Evolutionary conservation across 2,113 vertebrate genomes (phyloP).

Genomic region (Holacanthus passer): DNA sequence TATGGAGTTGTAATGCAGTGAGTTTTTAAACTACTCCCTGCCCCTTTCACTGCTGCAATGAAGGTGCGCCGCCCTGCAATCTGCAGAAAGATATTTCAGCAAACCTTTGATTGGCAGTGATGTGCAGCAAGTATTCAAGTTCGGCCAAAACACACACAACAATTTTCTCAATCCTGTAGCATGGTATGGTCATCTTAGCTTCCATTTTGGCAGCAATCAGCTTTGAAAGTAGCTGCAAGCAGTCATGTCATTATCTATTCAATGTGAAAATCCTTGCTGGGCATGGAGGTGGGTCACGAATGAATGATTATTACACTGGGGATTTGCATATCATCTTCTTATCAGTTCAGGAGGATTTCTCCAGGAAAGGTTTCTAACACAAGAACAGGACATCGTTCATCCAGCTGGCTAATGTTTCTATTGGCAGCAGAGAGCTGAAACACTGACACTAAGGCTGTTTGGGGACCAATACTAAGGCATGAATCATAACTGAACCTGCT

Average conservation of each 20-base stretch:
- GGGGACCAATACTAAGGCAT: neutral
- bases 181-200: neutral
- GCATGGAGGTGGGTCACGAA: slow-evolving; percentile 23
- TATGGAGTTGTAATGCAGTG: neutral
- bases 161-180: neutral
- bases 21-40: neutral
- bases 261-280: slow-evolving; percentile 20
- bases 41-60: slow-evolving; percentile 23
- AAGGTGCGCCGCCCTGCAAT: neutral
- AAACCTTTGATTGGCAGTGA: neutral
- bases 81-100: slow-evolving; percentile 19
- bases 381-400: slow-evolving; percentile 1
- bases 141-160: slow-evolving; percentile 29
- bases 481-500: no score
- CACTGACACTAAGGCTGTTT: neutral
- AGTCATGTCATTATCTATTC: slow-evolving; percentile 21
- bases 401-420: slow-evolving; percentile 18
- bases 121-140: slow-evolving; percentile 20
- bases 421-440: slow-evolving; percentile 4
- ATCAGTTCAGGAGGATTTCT: slow-evolving; percentile 6
- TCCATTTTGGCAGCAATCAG: slow-evolving; percentile 10
- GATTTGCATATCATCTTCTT: slow-evolving; percentile 31
- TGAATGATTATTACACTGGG: neutral
- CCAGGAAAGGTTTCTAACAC: neutral
- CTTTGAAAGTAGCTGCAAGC: slow-evolving; percentile 15